Conservation (phyloP, 2,113 vertebrate species). For the Neotragus pygmaeus region DNA sequence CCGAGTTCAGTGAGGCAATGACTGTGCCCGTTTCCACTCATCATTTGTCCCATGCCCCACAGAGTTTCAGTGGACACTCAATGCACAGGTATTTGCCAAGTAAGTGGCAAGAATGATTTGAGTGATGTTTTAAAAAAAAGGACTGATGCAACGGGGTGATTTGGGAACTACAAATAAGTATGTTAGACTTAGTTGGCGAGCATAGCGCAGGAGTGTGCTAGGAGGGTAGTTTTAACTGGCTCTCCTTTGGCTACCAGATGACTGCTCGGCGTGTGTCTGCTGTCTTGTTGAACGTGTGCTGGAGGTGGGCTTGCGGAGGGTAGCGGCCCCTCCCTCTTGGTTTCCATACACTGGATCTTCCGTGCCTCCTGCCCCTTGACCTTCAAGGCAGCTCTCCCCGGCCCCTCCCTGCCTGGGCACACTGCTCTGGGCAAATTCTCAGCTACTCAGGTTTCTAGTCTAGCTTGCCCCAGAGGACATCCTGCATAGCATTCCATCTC, state of each 20-base stretch:
- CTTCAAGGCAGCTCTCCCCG: neutral
- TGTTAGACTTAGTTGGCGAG: neutral
- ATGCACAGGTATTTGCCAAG: neutral
- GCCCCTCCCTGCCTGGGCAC: neutral
- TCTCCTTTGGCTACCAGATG: neutral
- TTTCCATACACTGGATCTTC: neutral
- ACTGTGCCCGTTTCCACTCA: neutral
- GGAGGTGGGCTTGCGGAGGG: neutral
- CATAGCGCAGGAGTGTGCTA: neutral
- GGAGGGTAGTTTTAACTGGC: constrained; percentile 14
- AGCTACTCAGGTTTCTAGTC: constrained; percentile 48
- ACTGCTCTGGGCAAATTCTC: constrained; percentile 19
- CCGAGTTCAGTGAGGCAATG: neutral
- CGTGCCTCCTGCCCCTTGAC: constrained; percentile 27
- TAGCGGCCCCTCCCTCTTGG: neutral
- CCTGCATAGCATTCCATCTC: constrained; percentile 11
- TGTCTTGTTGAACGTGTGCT: neutral
- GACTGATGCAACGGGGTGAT: neutral
- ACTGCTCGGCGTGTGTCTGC: rapidly evolving
- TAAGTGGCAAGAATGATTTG: neutral
- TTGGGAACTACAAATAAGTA: constrained; percentile 54
- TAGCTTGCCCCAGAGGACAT: constrained; percentile 58
- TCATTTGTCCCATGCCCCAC: neutral
- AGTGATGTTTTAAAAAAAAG: neutral
- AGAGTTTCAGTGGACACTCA: neutral